Evolutionary conservation across 2,113 vertebrate species (phyloP).

Genomic region (Bufo bufo): DNA sequence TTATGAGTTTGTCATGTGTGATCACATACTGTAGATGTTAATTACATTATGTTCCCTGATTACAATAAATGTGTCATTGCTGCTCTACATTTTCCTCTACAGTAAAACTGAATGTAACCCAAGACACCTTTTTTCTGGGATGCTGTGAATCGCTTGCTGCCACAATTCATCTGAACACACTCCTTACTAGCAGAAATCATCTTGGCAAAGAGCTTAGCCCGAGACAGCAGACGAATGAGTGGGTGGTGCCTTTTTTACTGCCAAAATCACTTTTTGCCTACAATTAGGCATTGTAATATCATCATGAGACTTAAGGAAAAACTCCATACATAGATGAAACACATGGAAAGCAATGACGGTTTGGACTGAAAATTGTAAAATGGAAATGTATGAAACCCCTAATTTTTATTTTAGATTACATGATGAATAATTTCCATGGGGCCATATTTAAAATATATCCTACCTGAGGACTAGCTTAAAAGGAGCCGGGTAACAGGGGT

Average conservation of each 20-base stretch:
- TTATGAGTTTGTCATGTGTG: too few relatives aligned
- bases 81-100: not conserved
- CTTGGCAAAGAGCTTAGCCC: not conserved
- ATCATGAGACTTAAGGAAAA: not conserved
- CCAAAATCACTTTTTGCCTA: slow-evolving; percentile 16
- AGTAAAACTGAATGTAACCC: not conserved
- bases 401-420: too few relatives aligned
- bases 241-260: not conserved
- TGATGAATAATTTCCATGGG: too few relatives aligned
- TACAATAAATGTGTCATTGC: not conserved
- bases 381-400: too few relatives aligned
- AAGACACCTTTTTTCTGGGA: slow-evolving; percentile 15
- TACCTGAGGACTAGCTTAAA: too few relatives aligned
- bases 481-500: too few relatives aligned
- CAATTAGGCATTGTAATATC: not conserved
- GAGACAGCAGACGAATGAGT: slow-evolving; percentile 22
- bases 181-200: not conserved
- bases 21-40: too few relatives aligned
- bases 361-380: too few relatives aligned
- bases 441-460: too few relatives aligned
- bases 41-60: not conserved
- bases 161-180: slow-evolving; percentile 16
- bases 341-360: too few relatives aligned
- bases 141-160: not conserved
- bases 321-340: too few relatives aligned